These are phyloP conservation scores for Bovichtus variegatus DNA, from an alignment of 2,797 vertebrate species.

Conservation along the genomic window DNA sequence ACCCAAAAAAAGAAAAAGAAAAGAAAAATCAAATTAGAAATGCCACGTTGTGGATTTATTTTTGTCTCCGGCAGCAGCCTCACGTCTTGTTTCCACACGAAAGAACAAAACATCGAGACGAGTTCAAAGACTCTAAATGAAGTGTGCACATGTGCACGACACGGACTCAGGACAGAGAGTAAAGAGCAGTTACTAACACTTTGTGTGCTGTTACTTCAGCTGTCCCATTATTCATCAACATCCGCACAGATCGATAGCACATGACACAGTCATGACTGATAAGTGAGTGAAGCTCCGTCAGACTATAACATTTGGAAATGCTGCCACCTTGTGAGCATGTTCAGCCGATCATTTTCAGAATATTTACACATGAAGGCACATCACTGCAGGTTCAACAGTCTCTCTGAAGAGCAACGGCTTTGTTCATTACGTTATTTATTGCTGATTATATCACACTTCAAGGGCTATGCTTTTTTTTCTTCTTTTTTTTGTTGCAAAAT, in stretches of 20 bases:
- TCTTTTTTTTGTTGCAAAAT: not conserved
- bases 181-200: not conserved
- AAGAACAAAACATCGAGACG: not conserved
- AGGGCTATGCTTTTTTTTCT: too few relatives aligned
- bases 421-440: not conserved
- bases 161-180: not conserved
- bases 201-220: not conserved
- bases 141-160: not conserved
- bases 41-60: constrained; percentile 10
- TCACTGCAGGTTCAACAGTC: not conserved
- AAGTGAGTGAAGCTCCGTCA: not conserved
- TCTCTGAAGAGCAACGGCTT: not conserved
- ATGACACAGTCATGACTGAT: not conserved
- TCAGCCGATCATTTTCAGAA: not conserved
- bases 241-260: constrained; percentile 20
- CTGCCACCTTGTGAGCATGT: constrained; percentile 74
- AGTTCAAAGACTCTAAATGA: not conserved
- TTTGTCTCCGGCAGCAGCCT: not conserved
- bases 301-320: constrained; percentile 54
- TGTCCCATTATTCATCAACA: not conserved
- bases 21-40: constrained; percentile 9
- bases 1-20: not conserved
- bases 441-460: not conserved
- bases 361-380: not conserved
- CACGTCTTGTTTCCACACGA: not conserved